Base-by-base conservation (phyloP, 2,888 invertebrate genomes). In the Cylindroiulus punctatus region DNA sequence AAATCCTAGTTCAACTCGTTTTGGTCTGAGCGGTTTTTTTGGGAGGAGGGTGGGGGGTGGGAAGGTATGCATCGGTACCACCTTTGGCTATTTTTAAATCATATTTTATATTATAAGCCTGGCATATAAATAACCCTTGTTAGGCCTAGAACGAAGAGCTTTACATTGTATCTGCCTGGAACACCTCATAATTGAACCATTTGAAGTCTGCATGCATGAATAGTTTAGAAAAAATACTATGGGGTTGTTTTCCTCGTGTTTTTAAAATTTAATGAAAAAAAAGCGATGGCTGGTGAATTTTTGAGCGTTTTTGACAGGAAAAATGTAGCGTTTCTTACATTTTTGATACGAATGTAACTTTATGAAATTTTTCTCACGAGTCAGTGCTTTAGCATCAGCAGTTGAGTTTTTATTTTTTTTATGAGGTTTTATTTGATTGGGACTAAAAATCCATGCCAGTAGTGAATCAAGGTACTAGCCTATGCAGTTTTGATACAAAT, bases 61-160 rank as follows among this genome's bases (percentile, higher is more conserved):
- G 30, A 0, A 26, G 76, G 30, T 14, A 30, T 76, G 17, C 76
- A 14, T 76, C 3, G 76, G 76, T 76, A 76, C 76, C 76, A 76
- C 76, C 76, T 76, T 76, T 76, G 76, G 76, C 76, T 76, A 76
- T 76, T 76, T 76, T 76, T 76, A 76, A 76, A 76, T 76, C 76
- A 76, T 76, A 76, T 76, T 76, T 76, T 76, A 76, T 76, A 76
- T 76, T 76, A 76, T 76, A 76, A 76, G 76, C 76, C 32, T 32
- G 76, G 76, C 76, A 76, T 83, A 83, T 83, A 83, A 83, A 83
- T 83, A 83, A 83, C 83, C 83, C 40, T 83, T 30, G 30, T 76
- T 76, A 76, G 76, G 76, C 30, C 30, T 32, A 30, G 32, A 17
- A 76, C 0, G 30, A 14, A 17, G 26, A 12, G 26, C 76, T 30